These are phyloP conservation scores for Zaprionus camerounensis DNA, from an alignment of 1,140 invertebrate species.

Conservation along the genomic window DNA sequence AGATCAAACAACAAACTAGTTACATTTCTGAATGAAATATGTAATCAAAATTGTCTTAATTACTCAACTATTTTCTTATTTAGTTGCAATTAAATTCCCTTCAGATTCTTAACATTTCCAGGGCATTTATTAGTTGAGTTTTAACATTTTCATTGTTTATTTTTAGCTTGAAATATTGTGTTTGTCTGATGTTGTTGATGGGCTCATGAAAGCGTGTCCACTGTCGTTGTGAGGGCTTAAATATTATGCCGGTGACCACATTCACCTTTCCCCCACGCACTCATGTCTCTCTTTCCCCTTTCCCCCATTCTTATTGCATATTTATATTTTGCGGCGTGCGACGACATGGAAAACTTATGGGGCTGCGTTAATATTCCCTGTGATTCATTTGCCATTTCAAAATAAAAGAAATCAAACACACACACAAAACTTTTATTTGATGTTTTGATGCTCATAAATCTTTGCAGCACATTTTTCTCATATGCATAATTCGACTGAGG, in stretches of 20 bases:
- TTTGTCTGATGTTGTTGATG: slow-evolving; percentile 27
- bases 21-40: background rate
- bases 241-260: background rate
- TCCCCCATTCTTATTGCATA: background rate
- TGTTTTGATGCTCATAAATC: slow-evolving; percentile 39
- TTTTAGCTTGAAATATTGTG: background rate
- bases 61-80: background rate
- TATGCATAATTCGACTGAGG: slow-evolving; percentile 33
- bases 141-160: background rate
- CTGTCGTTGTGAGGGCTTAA: slow-evolving; percentile 52
- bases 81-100: background rate
- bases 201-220: slow-evolving; percentile 70
- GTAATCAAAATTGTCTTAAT: background rate
- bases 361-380: slow-evolving; percentile 24
- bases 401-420: slow-evolving; percentile 25
- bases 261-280: background rate
- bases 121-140: slow-evolving; percentile 1
- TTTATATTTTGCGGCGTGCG: slow-evolving; percentile 53
- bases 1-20: background rate
- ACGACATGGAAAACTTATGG: slow-evolving; percentile 23
- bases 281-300: background rate
- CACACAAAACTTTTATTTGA: slow-evolving; percentile 21
- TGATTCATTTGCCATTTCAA: slow-evolving; percentile 43
- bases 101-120: background rate
- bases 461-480: slow-evolving; percentile 24